Evolutionary conservation across 37 sponge, comb jelly and placozoan genomes (phyloP), one percentile per base, ranked within the genome.

Genomic region (Chondrilla cf. caribensis): DNA sequence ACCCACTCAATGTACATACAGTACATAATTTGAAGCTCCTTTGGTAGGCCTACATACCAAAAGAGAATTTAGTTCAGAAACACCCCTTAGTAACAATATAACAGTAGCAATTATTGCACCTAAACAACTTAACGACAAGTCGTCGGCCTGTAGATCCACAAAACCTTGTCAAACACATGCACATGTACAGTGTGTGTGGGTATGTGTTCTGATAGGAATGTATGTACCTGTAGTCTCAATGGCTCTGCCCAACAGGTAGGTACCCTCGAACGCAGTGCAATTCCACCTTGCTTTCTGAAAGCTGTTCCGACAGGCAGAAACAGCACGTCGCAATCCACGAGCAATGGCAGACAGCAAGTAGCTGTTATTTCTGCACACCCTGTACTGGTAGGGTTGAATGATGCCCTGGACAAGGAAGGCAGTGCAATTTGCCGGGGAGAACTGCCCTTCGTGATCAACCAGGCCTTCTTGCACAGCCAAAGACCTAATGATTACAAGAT

Each of bases 301-400:
- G 43, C 15, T 38, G 2, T 73, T 38, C 25, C 40, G 76, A 25
- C 76, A 73, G 43, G 24, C 11, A 19, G 31, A 38, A 43, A 73
- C 44, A 21, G 76, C 76, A 17, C 76, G 76, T 38, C 76, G 11
- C 43, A 73, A 43, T 1, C 76, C 76, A 2, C 76, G 41, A 73
- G 76, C 76, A 25, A 73, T 40, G 8, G 44, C 76, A 2, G 76
- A 31, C 41, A 73, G 11, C n/a, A 73, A 17, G 43, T 73, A 39
- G 22, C 43, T 73, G 44, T 73, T 38, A 1, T 73, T n/a, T 3
- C 24, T 21, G 40, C 76, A 73, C n/a, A 73, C 41, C 2, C 6
- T 19, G 21, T 39, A 39, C 25, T 73, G 76, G 22, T 73, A 24
- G n/a, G n/a, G 24, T 8, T 37, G 31, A 19, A 73, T 37, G 0